phyloP scores from a whole-genome alignment of 64 coral and sea anemone species.

The Montipora cactus region DNA sequence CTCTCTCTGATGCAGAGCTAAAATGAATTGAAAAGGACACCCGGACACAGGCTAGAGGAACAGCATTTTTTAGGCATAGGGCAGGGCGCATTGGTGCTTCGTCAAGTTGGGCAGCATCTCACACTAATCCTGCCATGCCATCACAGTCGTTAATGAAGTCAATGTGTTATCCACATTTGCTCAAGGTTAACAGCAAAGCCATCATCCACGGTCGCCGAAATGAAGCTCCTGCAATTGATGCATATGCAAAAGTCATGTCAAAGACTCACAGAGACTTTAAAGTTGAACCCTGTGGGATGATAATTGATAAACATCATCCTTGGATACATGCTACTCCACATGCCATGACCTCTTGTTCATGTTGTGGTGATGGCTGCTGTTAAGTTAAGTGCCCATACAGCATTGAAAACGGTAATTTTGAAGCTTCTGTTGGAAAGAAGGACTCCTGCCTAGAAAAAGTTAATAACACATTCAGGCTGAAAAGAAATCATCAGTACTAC shows the following conservation, averaged over 20 bases:
- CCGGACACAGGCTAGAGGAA: conserved; percentile 11
- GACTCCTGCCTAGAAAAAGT: neutral
- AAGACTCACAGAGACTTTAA: conserved; percentile 6
- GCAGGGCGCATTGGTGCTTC: conserved; percentile 49
- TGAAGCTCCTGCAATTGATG: neutral
- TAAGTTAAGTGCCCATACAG: neutral
- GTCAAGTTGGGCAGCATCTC: neutral
- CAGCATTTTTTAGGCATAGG: conserved; percentile 47
- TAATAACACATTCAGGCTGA: neutral
- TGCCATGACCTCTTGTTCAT: neutral
- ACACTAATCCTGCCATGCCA: conserved; percentile 52
- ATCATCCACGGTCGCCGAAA: neutral
- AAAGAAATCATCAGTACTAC: conserved; percentile 3
- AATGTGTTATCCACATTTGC: conserved; percentile 22
- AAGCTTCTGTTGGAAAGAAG: neutral
- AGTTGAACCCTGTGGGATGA: neutral
- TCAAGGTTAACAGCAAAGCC: neutral
- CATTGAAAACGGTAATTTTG: neutral
- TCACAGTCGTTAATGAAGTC: conserved; percentile 9
- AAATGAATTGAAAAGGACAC: conserved; percentile 46
- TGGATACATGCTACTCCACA: neutral
- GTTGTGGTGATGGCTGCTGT: neutral
- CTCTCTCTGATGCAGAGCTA: conserved; percentile 12
- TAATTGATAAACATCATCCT: neutral
- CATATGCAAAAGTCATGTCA: neutral